phyloP scores from a whole-genome alignment of 2,113 vertebrate genomes.

The Alces alces region DNA sequence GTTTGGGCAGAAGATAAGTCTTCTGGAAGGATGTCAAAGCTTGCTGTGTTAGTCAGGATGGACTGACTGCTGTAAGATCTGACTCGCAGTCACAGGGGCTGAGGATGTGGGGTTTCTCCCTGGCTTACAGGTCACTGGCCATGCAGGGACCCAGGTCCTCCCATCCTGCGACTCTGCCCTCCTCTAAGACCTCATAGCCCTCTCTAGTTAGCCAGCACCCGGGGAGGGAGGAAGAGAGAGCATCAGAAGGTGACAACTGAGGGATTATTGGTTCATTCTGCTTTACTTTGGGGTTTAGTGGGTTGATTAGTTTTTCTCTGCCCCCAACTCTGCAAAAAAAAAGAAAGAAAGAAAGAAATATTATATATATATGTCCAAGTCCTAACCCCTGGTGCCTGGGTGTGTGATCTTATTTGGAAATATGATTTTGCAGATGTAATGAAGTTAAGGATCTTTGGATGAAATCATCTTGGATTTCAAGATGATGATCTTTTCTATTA shows the following conservation, averaged over 20 bases:
- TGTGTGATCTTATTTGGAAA: neutral
- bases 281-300: neutral
- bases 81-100: neutral
- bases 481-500: neutral
- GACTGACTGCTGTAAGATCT: neutral
- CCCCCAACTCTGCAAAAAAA: neutral
- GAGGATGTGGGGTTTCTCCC: neutral
- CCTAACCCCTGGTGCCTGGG: neutral
- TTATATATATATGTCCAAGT: neutral
- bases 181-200: neutral
- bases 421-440: neutral
- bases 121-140: neutral
- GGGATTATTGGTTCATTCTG: neutral
- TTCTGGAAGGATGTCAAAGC: neutral
- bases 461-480: neutral
- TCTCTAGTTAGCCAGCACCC: neutral
- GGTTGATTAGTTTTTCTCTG: neutral
- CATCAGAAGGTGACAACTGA: neutral
- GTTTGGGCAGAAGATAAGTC: neutral
- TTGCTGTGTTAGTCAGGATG: neutral
- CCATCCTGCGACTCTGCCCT: neutral
- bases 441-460: neutral
- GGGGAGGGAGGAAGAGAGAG: fast-evolving
- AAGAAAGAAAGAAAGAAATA: too few species aligned
- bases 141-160: neutral